phyloP scores from a whole-genome alignment of 2,888 invertebrate species.

The Zhengitettix transpicula region DNA sequence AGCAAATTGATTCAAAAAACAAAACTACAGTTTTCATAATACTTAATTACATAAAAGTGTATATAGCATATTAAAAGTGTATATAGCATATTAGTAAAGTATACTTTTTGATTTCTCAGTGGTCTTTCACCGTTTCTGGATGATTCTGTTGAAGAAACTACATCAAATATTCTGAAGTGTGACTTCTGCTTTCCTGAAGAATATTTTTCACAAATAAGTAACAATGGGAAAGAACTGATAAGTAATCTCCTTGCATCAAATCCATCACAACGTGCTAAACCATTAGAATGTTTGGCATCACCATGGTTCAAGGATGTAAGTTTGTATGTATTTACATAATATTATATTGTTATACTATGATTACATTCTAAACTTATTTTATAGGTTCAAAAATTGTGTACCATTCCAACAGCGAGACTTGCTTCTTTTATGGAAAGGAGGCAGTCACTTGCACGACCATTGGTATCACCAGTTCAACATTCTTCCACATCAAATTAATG shows the following conservation, averaged over 20 bases:
- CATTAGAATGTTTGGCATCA: conserved; percentile 26
- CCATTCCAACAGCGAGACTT: conserved; percentile 24
- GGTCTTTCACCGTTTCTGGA: conserved; percentile 68
- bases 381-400: conserved; percentile 19
- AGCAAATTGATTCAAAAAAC: too few relatives aligned
- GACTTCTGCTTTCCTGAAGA: conserved; percentile 72
- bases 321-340: not conserved
- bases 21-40: too few relatives aligned
- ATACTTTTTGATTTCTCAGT: conserved; percentile 25
- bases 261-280: conserved; percentile 31
- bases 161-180: conserved; percentile 63
- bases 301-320: conserved; percentile 28
- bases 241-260: conserved; percentile 42
- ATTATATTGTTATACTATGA: not conserved
- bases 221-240: conserved; percentile 50
- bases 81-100: not conserved
- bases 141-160: conserved; percentile 69
- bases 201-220: conserved; percentile 50
- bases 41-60: too few relatives aligned
- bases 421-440: conserved; percentile 26
- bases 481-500: too few relatives aligned
- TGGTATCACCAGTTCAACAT: not conserved
- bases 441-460: conserved; percentile 8
- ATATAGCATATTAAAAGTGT: not conserved
- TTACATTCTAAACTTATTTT: not conserved